phyloP scores from a whole-genome alignment of 2,797 vertebrate genomes.

The Antrozous pallidus region DNA sequence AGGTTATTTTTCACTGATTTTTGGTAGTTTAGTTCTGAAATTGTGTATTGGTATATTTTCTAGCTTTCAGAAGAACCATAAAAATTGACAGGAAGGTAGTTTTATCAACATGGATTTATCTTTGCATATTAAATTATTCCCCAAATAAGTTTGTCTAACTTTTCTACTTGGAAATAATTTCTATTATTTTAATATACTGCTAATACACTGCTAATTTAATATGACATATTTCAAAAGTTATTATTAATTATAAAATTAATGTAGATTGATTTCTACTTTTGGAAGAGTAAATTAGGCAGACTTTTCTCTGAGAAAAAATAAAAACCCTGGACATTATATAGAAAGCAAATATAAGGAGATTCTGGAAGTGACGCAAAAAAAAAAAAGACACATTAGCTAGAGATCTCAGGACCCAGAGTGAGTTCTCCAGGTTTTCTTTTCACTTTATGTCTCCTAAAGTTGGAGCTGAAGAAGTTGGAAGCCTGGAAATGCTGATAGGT shows the following conservation, averaged over 20 bases:
- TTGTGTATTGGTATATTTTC: background rate
- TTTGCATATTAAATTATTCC: background rate
- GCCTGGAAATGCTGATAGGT: background rate
- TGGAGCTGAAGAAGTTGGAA: background rate
- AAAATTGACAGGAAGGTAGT: background rate
- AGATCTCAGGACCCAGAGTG: background rate
- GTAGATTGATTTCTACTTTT: background rate
- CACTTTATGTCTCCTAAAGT: background rate
- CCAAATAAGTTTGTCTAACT: background rate
- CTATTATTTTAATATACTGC: background rate
- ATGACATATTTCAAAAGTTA: background rate
- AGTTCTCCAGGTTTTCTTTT: background rate
- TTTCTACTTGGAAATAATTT: slow-evolving; percentile 8
- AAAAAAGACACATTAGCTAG: background rate
- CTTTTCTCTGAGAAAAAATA: background rate
- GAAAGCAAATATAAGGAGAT: background rate
- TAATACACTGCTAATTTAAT: background rate
- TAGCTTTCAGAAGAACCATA: background rate
- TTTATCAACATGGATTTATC: background rate
- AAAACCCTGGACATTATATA: background rate
- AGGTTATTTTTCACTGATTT: background rate
- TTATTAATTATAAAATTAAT: slow-evolving; percentile 13
- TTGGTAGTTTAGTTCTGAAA: background rate
- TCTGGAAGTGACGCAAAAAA: background rate
- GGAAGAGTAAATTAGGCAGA: background rate